Evolutionary conservation across 2,113 vertebrate species (phyloP), one percentile per base, ranked within the genome.

Genomic region (Orycteropus afer): DNA sequence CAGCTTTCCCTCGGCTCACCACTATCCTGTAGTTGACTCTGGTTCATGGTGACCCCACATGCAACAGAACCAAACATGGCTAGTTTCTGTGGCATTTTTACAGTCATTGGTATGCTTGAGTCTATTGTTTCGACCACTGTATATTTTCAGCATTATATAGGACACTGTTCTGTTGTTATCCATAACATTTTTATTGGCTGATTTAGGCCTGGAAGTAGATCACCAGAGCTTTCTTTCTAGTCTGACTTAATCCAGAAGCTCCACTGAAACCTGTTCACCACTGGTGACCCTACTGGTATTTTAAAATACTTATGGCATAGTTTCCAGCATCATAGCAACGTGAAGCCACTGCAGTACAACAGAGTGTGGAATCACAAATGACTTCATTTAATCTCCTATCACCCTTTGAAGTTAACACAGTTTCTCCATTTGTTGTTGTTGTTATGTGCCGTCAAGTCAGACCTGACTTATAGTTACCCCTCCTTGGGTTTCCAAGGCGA

Each of bases 361-460:
- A n/a, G 37, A 2, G 1, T 69, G 34, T 57, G 55, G 55, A 4
- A 11, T 34, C 14, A 17, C 23, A 25, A 65, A 67, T 0, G 0
- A 42, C 45, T 29, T 76, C 42, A 12, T 2, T 7, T 51, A 47
- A 29, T 47, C 11, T 91, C 42, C 25, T 5, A 2, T 25, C 29
- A 42, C 27, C 27, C 42, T 76, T 49, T 20, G 53, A 84, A 17
- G n/a, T 37, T 37, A 7, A 57, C 18, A 47, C 37, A 11, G 5
- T 67, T 80, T 74, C 57, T 85, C 78, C 91, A n/a, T 76, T 79
- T 59, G 7, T n/a, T n/a, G n/a, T n/a, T n/a, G n/a, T n/a, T n/a
- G n/a, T n/a, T n/a, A n/a, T n/a, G n/a, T n/a, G n/a, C n/a, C n/a
- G n/a, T n/a, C n/a, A n/a, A n/a, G n/a, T n/a, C n/a, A n/a, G n/a